phyloP scores from a whole-genome alignment of 2,113 vertebrate genomes.

The Nothoprocta perdicaria region DNA sequence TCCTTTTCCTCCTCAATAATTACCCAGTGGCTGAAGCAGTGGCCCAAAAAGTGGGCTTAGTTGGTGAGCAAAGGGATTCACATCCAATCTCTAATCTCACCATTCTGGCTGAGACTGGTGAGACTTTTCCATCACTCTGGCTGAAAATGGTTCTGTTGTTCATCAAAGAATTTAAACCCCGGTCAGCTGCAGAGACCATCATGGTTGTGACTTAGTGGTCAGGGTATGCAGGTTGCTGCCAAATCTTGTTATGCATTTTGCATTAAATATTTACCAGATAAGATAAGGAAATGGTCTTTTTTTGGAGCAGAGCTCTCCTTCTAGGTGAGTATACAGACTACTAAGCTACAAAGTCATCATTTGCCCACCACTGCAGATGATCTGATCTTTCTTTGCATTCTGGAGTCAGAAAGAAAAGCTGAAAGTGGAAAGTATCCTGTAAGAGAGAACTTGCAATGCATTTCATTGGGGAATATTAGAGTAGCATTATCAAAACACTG shows the following conservation, averaged over 20 bases:
- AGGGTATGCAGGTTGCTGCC: not conserved
- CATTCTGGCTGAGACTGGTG: not conserved
- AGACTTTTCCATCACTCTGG: not conserved
- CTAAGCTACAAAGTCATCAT: not conserved
- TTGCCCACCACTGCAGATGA: not conserved
- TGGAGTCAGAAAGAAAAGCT: not conserved
- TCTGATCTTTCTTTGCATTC: not conserved
- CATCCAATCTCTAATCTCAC: not conserved
- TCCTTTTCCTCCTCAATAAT: not conserved
- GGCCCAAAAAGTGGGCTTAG: not conserved
- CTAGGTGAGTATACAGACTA: not conserved
- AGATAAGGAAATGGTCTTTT: constrained; percentile 31
- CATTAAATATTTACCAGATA: constrained; percentile 53
- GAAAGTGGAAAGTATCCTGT: not conserved
- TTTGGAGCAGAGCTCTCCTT: constrained; percentile 3
- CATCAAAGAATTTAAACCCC: not conserved
- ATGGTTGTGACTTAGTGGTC: not conserved
- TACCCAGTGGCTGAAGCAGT: not conserved
- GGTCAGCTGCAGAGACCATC: not conserved
- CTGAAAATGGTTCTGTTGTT: not conserved
- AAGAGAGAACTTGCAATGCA: not conserved
- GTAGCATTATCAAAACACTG: not conserved
- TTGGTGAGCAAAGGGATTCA: not conserved
- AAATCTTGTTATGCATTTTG: constrained; percentile 16
- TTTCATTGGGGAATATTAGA: not conserved